These are phyloP conservation scores for Nymphalis io DNA, from an alignment of 1,140 invertebrate species.

Conservation along the genomic window DNA sequence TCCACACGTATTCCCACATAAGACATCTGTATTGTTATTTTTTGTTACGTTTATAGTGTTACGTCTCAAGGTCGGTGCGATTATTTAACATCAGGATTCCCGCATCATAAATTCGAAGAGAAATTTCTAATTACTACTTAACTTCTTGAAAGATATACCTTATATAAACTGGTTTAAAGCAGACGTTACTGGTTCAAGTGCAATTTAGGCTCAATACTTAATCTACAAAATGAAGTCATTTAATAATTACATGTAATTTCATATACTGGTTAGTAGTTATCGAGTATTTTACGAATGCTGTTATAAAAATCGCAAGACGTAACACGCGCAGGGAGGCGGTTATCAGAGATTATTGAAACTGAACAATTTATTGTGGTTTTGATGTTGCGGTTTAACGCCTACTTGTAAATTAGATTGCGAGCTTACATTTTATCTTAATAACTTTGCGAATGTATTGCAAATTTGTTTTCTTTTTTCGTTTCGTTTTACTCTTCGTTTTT, in stretches of 20 bases:
- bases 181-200: constrained; percentile 11
- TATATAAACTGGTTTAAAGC: constrained; percentile 13
- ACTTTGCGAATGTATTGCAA: not conserved
- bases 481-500: not conserved
- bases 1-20: constrained; percentile 48
- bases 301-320: constrained; percentile 12
- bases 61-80: constrained; percentile 43
- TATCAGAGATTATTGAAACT: constrained; percentile 44
- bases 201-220: constrained; percentile 13
- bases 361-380: constrained; percentile 36
- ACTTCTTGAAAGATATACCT: not conserved
- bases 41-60: constrained; percentile 46
- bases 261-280: not conserved
- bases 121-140: not conserved
- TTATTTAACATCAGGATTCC: constrained; percentile 12
- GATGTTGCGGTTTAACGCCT: constrained; percentile 40
- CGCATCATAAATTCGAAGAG: not conserved
- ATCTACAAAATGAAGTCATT: constrained; percentile 27
- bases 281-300: constrained; percentile 12
- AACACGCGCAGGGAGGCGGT: constrained; percentile 21
- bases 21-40: constrained; percentile 45
- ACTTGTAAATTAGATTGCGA: constrained; percentile 34
- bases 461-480: not conserved
- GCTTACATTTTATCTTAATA: constrained; percentile 24
- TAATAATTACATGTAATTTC: constrained; percentile 21